Evolutionary conservation across 1,140 invertebrate genomes (phyloP), one percentile per base, ranked within the genome.

Genomic region (Anoplolepis gracilipes): DNA sequence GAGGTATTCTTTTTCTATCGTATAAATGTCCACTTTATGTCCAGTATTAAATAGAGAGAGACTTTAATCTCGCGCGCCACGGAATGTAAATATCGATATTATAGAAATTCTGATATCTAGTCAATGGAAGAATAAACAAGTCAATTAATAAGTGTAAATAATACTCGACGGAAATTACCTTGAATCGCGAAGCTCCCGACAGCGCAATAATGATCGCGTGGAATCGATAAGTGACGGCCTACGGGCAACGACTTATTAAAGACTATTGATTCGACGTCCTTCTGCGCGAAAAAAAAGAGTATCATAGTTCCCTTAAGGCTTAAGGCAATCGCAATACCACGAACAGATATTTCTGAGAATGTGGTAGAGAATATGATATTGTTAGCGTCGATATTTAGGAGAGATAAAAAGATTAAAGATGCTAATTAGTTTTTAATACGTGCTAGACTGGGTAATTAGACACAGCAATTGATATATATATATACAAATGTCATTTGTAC

Each of bases 91-190:
- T 55, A 39, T 39, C 62, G 13, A 13, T 33, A 25, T 79, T 79
- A 55, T n/a, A 39, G 25, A 79, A 39, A 39, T 57, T 30, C 46
- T 6, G 16, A n/a, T 69, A 69, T 79, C 77, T 79, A 79, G 77
- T 79, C 77, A 79, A 55, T 19, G 46, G 6, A 16, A 79, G 30
- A 55, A 55, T n/a, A 79, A 55, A 79, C 77, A 57, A 69, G 64
- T 39, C 64, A 36, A 53, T 69, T 69, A 69, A 39, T 49, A 25
- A 25, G 28, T 70, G 46, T 53, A 69, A 79, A 28, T 79, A 28
- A 10, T 3, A 67, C 30, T 55, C 11, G 46, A 25, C 77, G 25
- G 62, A 69, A 79, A 69, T 79, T 69, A 79, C 28, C 33, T 53
- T 16, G 49, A 39, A 79, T 69, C 16, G 33, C 64, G 64, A 57